Conservation (phyloP, 2,797 vertebrate genomes). For the Chiroxiphia lanceolata region DNA sequence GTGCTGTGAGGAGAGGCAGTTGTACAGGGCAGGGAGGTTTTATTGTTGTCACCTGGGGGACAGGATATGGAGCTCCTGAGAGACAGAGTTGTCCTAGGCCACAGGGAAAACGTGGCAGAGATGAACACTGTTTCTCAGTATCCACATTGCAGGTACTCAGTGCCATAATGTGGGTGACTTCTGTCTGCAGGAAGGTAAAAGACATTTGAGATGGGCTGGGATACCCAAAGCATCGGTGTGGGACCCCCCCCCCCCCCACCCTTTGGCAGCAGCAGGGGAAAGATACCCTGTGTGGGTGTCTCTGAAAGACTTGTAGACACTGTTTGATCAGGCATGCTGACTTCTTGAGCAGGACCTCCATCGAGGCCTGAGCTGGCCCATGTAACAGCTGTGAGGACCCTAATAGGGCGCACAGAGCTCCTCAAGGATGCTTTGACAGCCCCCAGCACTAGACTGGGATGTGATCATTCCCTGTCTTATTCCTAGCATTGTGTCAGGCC, state of each 20-base stretch:
- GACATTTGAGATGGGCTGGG: neutral
- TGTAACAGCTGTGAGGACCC: neutral
- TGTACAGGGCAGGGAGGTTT: neutral
- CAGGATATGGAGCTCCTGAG: neutral
- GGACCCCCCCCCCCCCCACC: rapidly evolving
- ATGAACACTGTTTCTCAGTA: neutral
- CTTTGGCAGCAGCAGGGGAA: neutral
- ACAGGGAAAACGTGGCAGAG: rapidly evolving
- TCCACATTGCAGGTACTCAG: neutral
- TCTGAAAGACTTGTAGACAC: neutral
- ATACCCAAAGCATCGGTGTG: neutral
- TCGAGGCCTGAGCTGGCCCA: neutral
- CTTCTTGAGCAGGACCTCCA: neutral
- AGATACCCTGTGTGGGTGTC: neutral
- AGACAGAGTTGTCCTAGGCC: neutral
- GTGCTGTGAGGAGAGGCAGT: neutral
- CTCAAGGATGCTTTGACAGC: neutral
- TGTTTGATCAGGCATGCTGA: neutral
- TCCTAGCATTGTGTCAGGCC: neutral
- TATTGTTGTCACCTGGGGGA: neutral
- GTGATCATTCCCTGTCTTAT: neutral
- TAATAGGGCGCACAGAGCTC: neutral
- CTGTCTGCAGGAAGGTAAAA: neutral
- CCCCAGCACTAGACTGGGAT: neutral
- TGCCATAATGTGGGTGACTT: neutral